phyloP scores from a whole-genome alignment of 2,888 invertebrate species.

The Rotaria sp. region DNA sequence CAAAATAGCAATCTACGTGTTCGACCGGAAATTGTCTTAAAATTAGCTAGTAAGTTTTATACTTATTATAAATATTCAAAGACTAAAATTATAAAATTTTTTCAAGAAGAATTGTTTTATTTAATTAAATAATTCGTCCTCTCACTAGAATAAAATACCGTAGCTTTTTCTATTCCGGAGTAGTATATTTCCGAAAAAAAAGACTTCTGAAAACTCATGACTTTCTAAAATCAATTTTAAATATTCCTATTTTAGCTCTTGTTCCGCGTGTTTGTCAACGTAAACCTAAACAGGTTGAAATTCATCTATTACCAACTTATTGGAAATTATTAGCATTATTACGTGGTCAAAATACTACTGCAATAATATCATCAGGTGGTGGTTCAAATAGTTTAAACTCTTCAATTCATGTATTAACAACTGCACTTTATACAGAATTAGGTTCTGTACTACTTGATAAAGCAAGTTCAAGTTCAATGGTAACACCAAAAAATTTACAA shows the following conservation, averaged over 20 bases:
- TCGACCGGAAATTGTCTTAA: constrained; percentile 35
- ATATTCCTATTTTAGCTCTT: neutral
- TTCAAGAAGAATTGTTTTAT: no score
- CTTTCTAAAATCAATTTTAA: neutral
- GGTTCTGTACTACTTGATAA: constrained; percentile 36
- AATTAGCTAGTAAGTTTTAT: constrained; percentile 33
- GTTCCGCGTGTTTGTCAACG: constrained; percentile 32
- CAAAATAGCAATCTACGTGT: constrained; percentile 36
- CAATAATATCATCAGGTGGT: constrained; percentile 16
- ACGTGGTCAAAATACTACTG: constrained; percentile 29
- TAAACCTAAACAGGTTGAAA: constrained; percentile 38
- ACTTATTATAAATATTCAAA: no score
- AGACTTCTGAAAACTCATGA: no score
- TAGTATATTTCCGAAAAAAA: no score
- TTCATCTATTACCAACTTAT: constrained; percentile 35
- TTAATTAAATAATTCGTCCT: no score
- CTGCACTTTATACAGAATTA: constrained; percentile 31
- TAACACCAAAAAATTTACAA: constrained; percentile 36
- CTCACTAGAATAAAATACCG: no score
- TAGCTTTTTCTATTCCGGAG: no score
- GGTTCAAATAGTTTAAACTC: constrained; percentile 28
- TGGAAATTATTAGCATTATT: constrained; percentile 37
- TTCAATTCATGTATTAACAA: constrained; percentile 31
- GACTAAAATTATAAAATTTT: no score
- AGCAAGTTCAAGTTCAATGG: constrained; percentile 33